phyloP scores from a whole-genome alignment of 1,140 invertebrate species.

The Helicoverpa armigera region DNA sequence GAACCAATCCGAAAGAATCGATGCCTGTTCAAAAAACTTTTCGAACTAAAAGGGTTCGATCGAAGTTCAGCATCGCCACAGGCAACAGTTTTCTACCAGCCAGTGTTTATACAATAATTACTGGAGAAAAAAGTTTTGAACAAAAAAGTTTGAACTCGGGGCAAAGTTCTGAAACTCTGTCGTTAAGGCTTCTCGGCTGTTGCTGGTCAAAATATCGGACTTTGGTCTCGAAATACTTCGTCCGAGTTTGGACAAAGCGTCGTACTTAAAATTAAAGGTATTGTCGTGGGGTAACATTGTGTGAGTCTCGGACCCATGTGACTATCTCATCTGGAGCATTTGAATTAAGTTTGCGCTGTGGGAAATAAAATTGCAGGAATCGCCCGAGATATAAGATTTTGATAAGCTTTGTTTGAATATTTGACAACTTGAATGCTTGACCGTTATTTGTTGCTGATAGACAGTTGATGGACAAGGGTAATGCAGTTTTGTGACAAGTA shows the following conservation, averaged over 20 bases:
- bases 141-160: conserved; percentile 7
- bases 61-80: conserved; percentile 1
- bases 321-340: conserved; percentile 11
- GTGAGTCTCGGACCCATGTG: background rate
- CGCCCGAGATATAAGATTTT: background rate
- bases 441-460: conserved; percentile 4
- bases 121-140: conserved; percentile 21
- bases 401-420: background rate
- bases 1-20: conserved; percentile 26
- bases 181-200: conserved; percentile 18
- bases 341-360: conserved; percentile 6
- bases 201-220: conserved; percentile 33
- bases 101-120: conserved; percentile 46
- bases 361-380: conserved; percentile 11
- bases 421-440: background rate
- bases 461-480: background rate
- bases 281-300: conserved; percentile 25
- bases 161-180: conserved; percentile 22
- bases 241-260: conserved; percentile 22
- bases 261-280: conserved; percentile 47
- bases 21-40: conserved; percentile 7
- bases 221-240: conserved; percentile 42
- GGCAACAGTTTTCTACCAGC: conserved; percentile 24
- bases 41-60: conserved; percentile 24
- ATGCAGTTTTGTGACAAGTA: too few species aligned